These are phyloP conservation scores for Mythimna albipuncta DNA, from an alignment of 2,888 invertebrate genomes.

Conservation along the genomic window DNA sequence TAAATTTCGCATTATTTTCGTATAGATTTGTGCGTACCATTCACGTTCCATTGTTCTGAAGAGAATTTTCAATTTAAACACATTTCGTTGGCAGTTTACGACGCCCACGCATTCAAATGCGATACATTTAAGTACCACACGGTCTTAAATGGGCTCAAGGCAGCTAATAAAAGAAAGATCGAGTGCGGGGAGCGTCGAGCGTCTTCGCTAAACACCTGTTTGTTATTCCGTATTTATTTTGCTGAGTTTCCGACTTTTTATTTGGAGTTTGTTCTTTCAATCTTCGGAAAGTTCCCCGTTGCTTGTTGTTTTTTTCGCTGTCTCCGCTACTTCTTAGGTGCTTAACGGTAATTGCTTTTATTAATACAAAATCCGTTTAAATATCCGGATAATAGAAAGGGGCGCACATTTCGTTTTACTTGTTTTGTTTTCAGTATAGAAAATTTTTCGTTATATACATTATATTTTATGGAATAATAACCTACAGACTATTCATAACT, in stretches of 20 bases:
- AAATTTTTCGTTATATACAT: no score
- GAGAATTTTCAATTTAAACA: constrained; percentile 67
- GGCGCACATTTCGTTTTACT: background rate
- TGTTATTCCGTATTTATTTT: constrained; percentile 69
- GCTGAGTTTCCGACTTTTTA: constrained; percentile 55
- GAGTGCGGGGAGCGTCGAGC: constrained; percentile 60
- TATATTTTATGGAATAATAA: no score
- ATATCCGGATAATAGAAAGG: constrained; percentile 30
- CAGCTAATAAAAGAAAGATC: constrained; percentile 74
- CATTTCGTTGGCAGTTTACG: constrained; percentile 68
- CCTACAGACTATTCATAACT: background rate
- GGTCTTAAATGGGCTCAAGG: constrained; percentile 71
- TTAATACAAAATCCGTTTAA: constrained; percentile 32
- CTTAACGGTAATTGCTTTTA: constrained; percentile 57
- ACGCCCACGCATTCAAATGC: constrained; percentile 66
- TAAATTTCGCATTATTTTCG: constrained; percentile 45
- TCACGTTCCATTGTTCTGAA: constrained; percentile 55
- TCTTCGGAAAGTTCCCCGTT: constrained; percentile 49
- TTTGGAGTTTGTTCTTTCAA: constrained; percentile 58
- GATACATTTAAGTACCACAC: constrained; percentile 68
- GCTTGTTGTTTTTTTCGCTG: constrained; percentile 42
- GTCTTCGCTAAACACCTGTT: constrained; percentile 72
- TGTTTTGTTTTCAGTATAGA: background rate
- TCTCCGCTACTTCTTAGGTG: constrained; percentile 34
- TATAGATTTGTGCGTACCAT: constrained; percentile 43